Evolutionary conservation across 2,113 vertebrate species (phyloP).

Genomic region (Aspidoscelis tigris): DNA sequence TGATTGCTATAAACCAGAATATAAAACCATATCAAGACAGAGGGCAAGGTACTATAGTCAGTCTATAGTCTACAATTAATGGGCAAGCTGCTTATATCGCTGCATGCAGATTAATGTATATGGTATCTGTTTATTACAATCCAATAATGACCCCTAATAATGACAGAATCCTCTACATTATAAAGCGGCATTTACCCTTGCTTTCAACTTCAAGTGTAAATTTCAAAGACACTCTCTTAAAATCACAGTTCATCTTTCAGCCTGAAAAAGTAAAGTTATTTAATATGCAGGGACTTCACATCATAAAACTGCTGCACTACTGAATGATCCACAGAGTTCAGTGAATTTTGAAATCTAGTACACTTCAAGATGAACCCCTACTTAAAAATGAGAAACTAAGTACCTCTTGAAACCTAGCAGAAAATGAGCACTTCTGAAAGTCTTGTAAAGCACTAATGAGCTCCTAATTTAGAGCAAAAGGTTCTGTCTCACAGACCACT

Average conservation of each 20-base stretch:
- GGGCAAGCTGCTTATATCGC: no score
- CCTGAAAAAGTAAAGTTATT: neutral
- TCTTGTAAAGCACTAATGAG: neutral
- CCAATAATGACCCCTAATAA: neutral
- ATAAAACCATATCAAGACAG: no score
- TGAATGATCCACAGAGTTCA: neutral
- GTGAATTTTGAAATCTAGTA: neutral
- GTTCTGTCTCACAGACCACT: neutral
- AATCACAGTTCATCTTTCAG: neutral
- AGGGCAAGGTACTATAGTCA: no score
- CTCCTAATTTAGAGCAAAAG: neutral
- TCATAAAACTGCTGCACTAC: neutral
- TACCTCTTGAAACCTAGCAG: neutral
- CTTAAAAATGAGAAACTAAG: neutral
- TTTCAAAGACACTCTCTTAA: neutral
- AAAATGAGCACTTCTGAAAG: neutral
- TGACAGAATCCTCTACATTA: neutral
- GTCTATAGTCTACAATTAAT: no score
- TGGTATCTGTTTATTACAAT: neutral
- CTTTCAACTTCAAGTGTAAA: neutral
- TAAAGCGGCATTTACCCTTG: neutral
- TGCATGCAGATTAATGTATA: no score
- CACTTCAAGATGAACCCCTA: neutral
- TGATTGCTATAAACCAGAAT: no score
- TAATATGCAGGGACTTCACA: neutral